Percentiles rank a stretch among this genome's conserved stretches.
Evolutionary conservation across 2,113 vertebrate species (phyloP).

Genomic region (Corythaeola cristata): DNA sequence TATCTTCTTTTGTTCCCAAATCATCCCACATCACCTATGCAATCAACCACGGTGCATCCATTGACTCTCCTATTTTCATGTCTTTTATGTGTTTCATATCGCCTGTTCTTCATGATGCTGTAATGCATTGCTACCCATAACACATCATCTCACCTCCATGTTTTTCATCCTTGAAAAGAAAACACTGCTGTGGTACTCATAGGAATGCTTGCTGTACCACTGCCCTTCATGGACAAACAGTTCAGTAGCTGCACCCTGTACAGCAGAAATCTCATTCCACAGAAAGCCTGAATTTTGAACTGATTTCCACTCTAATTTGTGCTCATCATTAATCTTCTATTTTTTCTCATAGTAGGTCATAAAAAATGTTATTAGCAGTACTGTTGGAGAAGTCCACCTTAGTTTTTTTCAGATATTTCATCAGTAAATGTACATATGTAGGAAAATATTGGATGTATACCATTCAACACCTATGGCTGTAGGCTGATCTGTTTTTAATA

Average conservation of each 20-base stretch:
- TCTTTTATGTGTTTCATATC: background rate
- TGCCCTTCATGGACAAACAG: background rate
- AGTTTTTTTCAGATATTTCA: background rate
- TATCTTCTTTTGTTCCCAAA: background rate
- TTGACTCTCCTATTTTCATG: background rate
- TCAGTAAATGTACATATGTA: background rate
- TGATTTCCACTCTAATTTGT: background rate
- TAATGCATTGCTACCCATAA: background rate
- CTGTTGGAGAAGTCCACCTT: background rate
- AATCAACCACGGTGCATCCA: background rate
- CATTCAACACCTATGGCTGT: background rate
- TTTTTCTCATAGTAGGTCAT: background rate
- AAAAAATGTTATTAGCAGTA: background rate
- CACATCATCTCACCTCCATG: background rate
- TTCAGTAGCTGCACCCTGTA: background rate
- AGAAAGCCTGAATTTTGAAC: background rate
- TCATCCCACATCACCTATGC: rapidly evolving
- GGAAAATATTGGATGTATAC: background rate
- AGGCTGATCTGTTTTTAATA: background rate
- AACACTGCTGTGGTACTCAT: background rate
- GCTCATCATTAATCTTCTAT: background rate
- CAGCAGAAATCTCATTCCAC: background rate
- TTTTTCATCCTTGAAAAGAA: background rate
- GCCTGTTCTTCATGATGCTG: background rate
- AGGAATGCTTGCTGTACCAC: background rate